A percentile compares a stretch with the other conserved stretches of the same genome.
Conservation (phyloP, 53 echinoderm and acorn worm species). For the Pentamera pediparva region DNA sequence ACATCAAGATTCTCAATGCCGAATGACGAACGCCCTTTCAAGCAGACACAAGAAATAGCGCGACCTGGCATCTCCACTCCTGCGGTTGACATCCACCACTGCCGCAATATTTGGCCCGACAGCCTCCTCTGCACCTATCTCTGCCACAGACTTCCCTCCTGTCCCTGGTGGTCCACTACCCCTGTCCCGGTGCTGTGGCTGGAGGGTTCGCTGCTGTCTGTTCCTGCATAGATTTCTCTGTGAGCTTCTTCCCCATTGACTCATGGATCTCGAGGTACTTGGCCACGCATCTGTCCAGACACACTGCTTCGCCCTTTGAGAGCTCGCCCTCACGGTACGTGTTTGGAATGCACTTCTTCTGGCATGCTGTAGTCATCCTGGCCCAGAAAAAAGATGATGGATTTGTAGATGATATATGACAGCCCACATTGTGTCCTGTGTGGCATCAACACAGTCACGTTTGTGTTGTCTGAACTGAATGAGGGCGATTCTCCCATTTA, state of each 20-base stretch:
- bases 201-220: constrained; percentile 46
- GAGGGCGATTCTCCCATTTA: too few relatives aligned
- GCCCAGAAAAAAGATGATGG: neutral
- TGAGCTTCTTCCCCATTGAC: constrained; percentile 89
- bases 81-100: neutral
- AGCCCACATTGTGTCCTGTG: too few relatives aligned
- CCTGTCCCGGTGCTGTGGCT: constrained; percentile 34
- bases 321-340: constrained; percentile 88
- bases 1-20: too few relatives aligned
- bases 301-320: constrained; percentile 88
- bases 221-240: constrained; percentile 93
- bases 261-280: constrained; percentile 96
- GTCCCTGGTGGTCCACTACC: constrained; percentile 32
- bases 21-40: too few relatives aligned
- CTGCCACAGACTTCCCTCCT: neutral
- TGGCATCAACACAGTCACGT: too few relatives aligned
- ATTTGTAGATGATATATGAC: neutral
- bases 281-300: constrained; percentile 91
- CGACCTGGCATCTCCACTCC: neutral
- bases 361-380: constrained; percentile 95
- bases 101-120: too few relatives aligned
- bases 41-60: neutral
- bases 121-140: neutral
- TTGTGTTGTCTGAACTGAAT: too few relatives aligned
- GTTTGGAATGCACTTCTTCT: constrained; percentile 91